A percentile compares a stretch with the other conserved stretches of the same genome.
These are phyloP conservation scores for Asobara japonica DNA, from an alignment of 1,140 invertebrate genomes.

Conservation along the genomic window DNA sequence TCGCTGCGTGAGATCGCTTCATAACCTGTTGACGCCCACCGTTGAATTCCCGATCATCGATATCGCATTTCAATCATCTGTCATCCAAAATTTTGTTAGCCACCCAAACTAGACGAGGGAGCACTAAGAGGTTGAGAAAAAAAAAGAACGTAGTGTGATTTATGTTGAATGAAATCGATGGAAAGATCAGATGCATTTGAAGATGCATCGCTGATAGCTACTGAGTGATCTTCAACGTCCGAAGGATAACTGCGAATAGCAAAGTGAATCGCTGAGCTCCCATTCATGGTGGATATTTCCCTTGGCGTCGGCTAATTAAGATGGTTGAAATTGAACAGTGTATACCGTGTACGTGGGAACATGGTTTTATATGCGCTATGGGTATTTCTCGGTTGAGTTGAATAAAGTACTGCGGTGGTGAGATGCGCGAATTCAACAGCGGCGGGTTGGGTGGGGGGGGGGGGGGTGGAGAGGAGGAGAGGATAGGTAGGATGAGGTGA, in stretches of 20 bases:
- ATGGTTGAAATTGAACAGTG: constrained; percentile 40
- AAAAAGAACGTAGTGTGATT: too few species aligned
- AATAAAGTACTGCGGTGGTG: constrained; percentile 2
- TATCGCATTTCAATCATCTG: not conserved
- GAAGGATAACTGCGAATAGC: constrained; percentile 3
- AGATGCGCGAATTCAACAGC: not conserved
- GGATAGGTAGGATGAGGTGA: not conserved
- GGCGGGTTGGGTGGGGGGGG: not conserved
- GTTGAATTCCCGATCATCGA: not conserved
- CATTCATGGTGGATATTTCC: constrained; percentile 33
- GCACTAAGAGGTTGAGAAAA: too few species aligned
- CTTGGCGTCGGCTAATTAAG: constrained; percentile 38
- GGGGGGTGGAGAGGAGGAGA: constrained; percentile 4
- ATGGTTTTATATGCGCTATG: constrained; percentile 21
- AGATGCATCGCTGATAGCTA: too few species aligned
- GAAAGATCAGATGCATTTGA: too few species aligned
- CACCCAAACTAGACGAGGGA: not conserved
- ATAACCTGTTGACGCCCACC: constrained; percentile 19
- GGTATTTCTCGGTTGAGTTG: constrained; percentile 7
- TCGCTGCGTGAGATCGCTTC: not conserved
- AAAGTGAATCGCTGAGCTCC: constrained; percentile 25
- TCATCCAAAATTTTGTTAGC: not conserved
- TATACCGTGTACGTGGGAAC: constrained; percentile 35
- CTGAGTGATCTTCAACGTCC: not conserved
- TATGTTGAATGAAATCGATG: too few species aligned